Conservation (phyloP, 2,797 vertebrate species). For the Pelodytes ibericus region DNA sequence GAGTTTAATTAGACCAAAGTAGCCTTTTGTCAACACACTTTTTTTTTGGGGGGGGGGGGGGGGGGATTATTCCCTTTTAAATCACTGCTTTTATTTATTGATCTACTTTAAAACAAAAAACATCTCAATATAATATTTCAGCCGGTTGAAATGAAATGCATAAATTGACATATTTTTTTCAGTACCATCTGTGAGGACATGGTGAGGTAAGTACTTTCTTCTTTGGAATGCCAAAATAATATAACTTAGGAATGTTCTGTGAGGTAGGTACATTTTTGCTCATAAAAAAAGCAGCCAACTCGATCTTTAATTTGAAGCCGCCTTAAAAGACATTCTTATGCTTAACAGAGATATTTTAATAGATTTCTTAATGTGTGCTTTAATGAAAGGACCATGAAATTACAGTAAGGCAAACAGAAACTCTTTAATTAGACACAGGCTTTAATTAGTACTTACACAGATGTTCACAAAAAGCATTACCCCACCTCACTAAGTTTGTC, state of each 20-base stretch:
- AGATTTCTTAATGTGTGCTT: constrained; percentile 16
- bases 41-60: too few species aligned
- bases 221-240: background rate
- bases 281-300: constrained; percentile 8
- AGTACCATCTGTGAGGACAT: too few species aligned
- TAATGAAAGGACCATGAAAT: constrained; percentile 5
- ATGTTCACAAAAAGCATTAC: constrained; percentile 21
- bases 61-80: too few species aligned
- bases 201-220: background rate
- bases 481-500: constrained; percentile 16
- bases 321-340: constrained; percentile 3
- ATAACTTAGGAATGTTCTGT: constrained; percentile 12
- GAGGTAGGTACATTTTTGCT: background rate
- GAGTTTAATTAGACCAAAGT: too few species aligned
- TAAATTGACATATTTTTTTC: too few species aligned
- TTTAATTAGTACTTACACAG: constrained; percentile 23
- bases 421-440: constrained; percentile 23
- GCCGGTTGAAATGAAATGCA: too few species aligned
- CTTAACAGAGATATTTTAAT: constrained; percentile 9
- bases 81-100: too few species aligned
- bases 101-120: too few species aligned
- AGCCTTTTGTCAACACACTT: too few species aligned
- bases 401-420: background rate
- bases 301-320: constrained; percentile 16
- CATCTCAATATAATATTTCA: too few species aligned